A percentile compares a stretch with the other conserved stretches of the same genome.
Conservation (phyloP, 2,888 invertebrate genomes). For the Arenicola marina region DNA sequence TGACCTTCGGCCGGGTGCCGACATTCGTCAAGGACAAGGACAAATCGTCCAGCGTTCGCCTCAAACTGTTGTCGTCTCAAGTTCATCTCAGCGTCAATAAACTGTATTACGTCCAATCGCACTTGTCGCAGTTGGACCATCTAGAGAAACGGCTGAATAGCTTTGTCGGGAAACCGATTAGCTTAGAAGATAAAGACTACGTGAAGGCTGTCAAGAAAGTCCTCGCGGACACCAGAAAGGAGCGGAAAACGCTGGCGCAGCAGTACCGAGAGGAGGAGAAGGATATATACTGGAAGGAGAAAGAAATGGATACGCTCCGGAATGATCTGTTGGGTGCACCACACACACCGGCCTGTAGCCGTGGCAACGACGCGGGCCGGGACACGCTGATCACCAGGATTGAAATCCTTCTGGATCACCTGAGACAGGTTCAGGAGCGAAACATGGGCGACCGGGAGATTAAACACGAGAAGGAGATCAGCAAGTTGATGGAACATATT, state of each 20-base stretch:
- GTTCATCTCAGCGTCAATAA: background rate
- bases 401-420: background rate
- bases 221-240: no score
- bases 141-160: slow-evolving; percentile 2
- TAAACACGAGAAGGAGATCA: background rate
- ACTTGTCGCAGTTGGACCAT: background rate
- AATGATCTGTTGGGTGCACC: background rate
- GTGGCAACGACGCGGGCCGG: background rate
- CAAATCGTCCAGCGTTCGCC: background rate
- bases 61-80: slow-evolving; percentile 2
- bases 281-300: background rate
- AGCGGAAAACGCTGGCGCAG: no score
- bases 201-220: no score
- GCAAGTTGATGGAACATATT: background rate
- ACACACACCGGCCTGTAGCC: background rate
- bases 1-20: background rate
- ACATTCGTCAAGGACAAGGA: slow-evolving; percentile 8
- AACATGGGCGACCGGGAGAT: background rate
- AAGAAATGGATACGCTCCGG: slow-evolving; percentile 1
- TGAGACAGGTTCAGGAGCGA: background rate
- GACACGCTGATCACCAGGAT: background rate
- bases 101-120: slow-evolving; percentile 6
- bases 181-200: no score
- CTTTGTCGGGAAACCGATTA: background rate
- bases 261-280: background rate